phyloP scores from a whole-genome alignment of 2,888 invertebrate species.

The Toxonevra muliebris region DNA sequence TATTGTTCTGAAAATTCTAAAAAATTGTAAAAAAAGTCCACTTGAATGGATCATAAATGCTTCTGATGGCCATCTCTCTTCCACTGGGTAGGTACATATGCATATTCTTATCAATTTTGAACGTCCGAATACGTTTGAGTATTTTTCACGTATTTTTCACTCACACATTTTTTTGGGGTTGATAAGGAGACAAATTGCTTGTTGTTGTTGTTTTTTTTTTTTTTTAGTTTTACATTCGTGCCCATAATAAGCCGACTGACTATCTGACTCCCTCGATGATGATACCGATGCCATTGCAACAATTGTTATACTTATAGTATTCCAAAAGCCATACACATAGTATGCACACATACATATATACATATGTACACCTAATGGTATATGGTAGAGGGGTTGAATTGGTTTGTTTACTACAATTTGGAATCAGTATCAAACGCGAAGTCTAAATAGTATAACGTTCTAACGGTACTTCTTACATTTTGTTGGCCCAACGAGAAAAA shows the following conservation, averaged over 20 bases:
- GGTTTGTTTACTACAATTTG: slow-evolving; percentile 56
- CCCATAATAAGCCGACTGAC: too few relatives aligned
- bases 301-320: slow-evolving; percentile 12
- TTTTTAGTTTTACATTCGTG: too few relatives aligned
- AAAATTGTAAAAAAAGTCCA: too few relatives aligned
- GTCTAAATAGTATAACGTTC: slow-evolving; percentile 49
- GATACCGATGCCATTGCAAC: slow-evolving; percentile 25
- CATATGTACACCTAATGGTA: too few relatives aligned
- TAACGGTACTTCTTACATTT: slow-evolving; percentile 38
- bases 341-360: slow-evolving; percentile 3
- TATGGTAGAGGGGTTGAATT: slow-evolving; percentile 54
- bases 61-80: too few relatives aligned
- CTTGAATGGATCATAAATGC: too few relatives aligned
- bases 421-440: slow-evolving; percentile 54
- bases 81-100: too few relatives aligned
- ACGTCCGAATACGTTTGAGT: too few relatives aligned
- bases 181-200: neutral
- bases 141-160: neutral
- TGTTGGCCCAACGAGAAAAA: slow-evolving; percentile 34
- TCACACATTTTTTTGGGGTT: slow-evolving; percentile 40
- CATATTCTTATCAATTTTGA: too few relatives aligned
- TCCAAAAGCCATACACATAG: slow-evolving; percentile 17
- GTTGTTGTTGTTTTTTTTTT: too few relatives aligned
- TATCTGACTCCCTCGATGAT: too few relatives aligned
- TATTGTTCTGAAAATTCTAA: too few relatives aligned